Conservation (phyloP, 2,113 vertebrate genomes). For the Hepsetus odoe region DNA sequence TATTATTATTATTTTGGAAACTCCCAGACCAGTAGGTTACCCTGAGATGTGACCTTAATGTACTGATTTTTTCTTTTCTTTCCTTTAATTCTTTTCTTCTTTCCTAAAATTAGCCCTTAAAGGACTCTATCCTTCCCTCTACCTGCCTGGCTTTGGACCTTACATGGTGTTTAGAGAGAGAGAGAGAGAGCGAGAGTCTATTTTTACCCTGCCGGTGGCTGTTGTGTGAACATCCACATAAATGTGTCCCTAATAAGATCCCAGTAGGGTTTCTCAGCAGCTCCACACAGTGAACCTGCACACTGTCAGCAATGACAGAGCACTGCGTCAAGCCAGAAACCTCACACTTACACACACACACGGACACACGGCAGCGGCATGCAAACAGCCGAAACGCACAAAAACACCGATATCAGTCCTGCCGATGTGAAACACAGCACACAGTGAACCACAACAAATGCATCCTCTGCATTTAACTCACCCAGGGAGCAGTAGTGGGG, state of each 20-base stretch:
- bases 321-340: constrained; percentile 53
- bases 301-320: constrained; percentile 62
- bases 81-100: background rate
- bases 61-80: too few relatives aligned
- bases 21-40: too few relatives aligned
- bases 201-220: constrained; percentile 36
- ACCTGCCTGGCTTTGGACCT: constrained; percentile 14
- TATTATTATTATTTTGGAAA: too few relatives aligned
- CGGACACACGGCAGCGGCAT: constrained; percentile 3
- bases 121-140: constrained; percentile 16
- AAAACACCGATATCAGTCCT: background rate
- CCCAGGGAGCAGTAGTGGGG: too few relatives aligned
- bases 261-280: constrained; percentile 66
- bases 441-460: background rate
- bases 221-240: constrained; percentile 60
- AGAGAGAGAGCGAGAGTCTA: constrained; percentile 23
- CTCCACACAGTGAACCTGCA: constrained; percentile 52
- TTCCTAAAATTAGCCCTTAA: constrained; percentile 57
- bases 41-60: too few relatives aligned
- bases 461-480: too few relatives aligned
- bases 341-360: constrained; percentile 7
- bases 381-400: background rate
- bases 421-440: too few relatives aligned
- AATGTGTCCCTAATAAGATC: constrained; percentile 68
- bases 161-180: constrained; percentile 20